Evolutionary conservation across 2,888 invertebrate genomes (phyloP).

Genomic region (Macrophya alboannulata): DNA sequence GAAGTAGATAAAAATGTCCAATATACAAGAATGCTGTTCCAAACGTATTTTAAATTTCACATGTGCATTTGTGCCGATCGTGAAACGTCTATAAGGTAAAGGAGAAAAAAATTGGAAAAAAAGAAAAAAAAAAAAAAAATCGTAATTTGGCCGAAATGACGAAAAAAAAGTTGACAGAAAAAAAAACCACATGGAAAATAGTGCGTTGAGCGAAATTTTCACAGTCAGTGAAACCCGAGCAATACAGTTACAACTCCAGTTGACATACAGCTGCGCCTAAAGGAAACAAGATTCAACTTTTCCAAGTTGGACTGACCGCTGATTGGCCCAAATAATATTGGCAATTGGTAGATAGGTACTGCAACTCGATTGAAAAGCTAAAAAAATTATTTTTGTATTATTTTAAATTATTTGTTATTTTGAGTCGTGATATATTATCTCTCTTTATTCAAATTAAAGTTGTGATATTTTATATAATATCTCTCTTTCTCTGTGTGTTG

Average conservation of each 20-base stretch:
- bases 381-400: conserved; percentile 54
- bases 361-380: conserved; percentile 68
- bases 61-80: conserved; percentile 47
- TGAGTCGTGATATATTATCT: conserved; percentile 58
- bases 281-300: conserved; percentile 75
- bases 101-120: conserved; percentile 50
- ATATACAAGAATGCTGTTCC: conserved; percentile 57
- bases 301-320: conserved; percentile 76
- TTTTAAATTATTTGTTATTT: conserved; percentile 50
- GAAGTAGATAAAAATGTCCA: conserved; percentile 62
- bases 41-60: conserved; percentile 54
- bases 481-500: conserved; percentile 72
- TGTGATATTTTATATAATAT: conserved; percentile 65
- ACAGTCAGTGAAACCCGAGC: conserved; percentile 72
- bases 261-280: conserved; percentile 78
- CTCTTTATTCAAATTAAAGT: conserved; percentile 62
- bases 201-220: conserved; percentile 67
- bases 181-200: conserved; percentile 63
- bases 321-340: conserved; percentile 77
- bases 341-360: conserved; percentile 75
- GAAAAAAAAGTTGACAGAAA: conserved; percentile 37
- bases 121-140: conserved; percentile 53
- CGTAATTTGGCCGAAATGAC: conserved; percentile 25
- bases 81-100: conserved; percentile 25
- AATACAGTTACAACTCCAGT: conserved; percentile 76